Conservation (phyloP, 2,113 vertebrate genomes). For the Corydoras maculifer region DNA sequence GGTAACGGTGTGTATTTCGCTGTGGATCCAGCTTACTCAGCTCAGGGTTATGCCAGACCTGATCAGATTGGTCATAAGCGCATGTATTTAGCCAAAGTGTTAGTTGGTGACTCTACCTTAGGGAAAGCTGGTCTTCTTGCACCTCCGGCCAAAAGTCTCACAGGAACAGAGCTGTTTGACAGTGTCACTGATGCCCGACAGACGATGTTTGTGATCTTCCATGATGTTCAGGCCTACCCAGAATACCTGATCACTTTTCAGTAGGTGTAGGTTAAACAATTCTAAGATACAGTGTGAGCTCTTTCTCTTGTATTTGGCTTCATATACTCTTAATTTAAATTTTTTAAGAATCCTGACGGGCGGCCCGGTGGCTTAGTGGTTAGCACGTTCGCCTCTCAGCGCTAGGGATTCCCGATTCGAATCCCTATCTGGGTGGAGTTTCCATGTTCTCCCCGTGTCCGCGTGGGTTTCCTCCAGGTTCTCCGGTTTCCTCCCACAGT, state of each 20-base stretch:
- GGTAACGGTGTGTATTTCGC: conserved; percentile 78
- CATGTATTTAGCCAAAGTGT: conserved; percentile 72
- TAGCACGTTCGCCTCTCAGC: too few species aligned
- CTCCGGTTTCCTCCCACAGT: too few species aligned
- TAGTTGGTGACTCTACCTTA: conserved; percentile 66
- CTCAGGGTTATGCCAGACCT: conserved; percentile 51
- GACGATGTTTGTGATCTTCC: conserved; percentile 70
- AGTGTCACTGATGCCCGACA: conserved; percentile 52
- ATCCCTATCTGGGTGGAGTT: too few species aligned
- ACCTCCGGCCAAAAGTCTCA: conserved; percentile 52
- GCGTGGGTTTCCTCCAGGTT: too few species aligned
- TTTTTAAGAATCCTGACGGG: too few species aligned
- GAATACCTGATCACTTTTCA: conserved; percentile 76
- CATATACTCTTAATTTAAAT: too few species aligned
- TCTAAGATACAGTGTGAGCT: not conserved
- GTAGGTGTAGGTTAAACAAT: conserved; percentile 6
- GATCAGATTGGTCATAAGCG: conserved; percentile 48
- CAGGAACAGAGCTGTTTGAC: conserved; percentile 62
- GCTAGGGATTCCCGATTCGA: too few species aligned
- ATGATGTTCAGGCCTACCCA: conserved; percentile 75
- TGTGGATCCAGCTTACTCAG: conserved; percentile 62
- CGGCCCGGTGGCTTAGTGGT: too few species aligned
- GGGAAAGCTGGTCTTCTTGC: conserved; percentile 44
- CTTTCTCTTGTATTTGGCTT: not conserved
- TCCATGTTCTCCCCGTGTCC: too few species aligned